These are phyloP conservation scores for Rhabdomys dilectus DNA, from an alignment of 2,113 vertebrate species.

Conservation along the genomic window DNA sequence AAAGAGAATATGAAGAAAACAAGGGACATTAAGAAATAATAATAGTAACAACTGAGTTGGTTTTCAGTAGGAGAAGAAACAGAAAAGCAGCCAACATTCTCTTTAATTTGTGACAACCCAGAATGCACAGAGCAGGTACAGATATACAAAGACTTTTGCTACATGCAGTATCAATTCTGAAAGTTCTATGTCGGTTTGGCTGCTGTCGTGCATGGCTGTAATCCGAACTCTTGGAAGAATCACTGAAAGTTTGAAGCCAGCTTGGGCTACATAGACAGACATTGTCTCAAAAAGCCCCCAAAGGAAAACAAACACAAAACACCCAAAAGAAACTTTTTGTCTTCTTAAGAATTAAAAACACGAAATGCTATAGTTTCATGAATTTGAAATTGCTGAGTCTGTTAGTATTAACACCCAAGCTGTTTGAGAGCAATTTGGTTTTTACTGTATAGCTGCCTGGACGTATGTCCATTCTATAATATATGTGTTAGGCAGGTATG, in stretches of 20 bases:
- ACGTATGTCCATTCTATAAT: rapidly evolving
- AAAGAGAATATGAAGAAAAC: background rate
- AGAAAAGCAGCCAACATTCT: background rate
- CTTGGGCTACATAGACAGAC: background rate
- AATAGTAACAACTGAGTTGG: background rate
- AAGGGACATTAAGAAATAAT: background rate
- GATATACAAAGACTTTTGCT: background rate
- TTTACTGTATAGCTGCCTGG: background rate
- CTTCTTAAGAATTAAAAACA: background rate
- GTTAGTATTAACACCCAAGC: background rate
- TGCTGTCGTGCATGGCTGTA: background rate
- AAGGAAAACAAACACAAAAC: background rate
- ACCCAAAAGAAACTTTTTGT: background rate
- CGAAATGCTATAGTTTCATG: slow-evolving; percentile 8
- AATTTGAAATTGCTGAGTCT: background rate
- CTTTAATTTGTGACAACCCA: background rate
- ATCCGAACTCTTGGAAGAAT: background rate
- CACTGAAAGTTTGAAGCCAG: background rate
- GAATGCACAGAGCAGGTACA: background rate
- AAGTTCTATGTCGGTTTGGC: background rate
- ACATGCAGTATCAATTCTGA: background rate
- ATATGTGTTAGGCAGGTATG: background rate
- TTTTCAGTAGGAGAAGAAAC: slow-evolving; percentile 56
- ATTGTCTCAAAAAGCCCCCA: background rate
- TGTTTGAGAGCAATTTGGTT: background rate